Base-by-base conservation (phyloP, 2,113 vertebrate genomes). In the Amblyornis subalaris region DNA sequence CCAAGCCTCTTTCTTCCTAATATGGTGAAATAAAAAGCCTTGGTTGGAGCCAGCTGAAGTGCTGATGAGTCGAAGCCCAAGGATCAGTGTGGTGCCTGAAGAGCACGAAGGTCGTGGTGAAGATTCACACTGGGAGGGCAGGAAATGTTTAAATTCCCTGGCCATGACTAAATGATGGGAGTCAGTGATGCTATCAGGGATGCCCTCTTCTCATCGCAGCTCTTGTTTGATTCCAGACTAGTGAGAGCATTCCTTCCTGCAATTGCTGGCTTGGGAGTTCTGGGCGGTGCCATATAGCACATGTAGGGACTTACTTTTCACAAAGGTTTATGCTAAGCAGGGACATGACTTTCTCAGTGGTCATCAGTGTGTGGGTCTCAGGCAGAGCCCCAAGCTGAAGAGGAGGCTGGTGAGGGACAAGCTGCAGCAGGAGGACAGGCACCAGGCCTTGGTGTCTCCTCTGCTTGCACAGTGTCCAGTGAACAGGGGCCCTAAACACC, bases 1-100 rank as follows among this genome's bases (percentile, higher is more conserved):
- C 35, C 65, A 91, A 61, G 55, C 38, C 65, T 93, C 29, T 95
- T 96, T 95, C 90, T 91, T 92, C 96, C 97, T 96, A 96, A 97
- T 97, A 97, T 97, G 97, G 96, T 95, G 76, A 95, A 83, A 91
- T 94, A 72, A 75, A 94, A 92, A 85, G 67, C 74, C 62, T 53
- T 76, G 71, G 26, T 70, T 79, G 1, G 31, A 77, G 66, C 58
- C 58, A 62, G 67, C 85, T 94, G 65, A 88, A 96, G 92, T 71
- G 79, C 72, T 74, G 77, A 79, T 89, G 57, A 77, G 61, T 57
- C 6, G 10, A 77, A 93, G 42, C n/a, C 62, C 47, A 61, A 66
- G 51, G 53, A 93, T 89, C 85, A 64, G 35, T 26, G 21, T 72
- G 60, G 54, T 31, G 45, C 13, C 18, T 79, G 54, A 70, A 50